Percentiles rank a stretch among this genome's conserved stretches.
phyloP scores from a whole-genome alignment of 2,888 invertebrate species.

The Tenthredo distinguenda region DNA sequence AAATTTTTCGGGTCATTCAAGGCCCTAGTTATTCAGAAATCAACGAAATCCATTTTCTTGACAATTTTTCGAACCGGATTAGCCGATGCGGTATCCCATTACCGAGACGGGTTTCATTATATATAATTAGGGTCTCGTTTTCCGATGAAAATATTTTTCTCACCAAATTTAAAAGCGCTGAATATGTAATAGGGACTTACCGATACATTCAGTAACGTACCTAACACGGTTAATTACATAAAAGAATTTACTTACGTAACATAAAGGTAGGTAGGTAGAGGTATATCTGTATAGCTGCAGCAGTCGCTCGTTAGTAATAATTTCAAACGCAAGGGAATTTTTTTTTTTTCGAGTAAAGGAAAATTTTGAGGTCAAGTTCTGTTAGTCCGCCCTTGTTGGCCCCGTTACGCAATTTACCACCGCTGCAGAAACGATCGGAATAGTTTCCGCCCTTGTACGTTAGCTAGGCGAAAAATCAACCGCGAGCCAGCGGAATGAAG shows the following conservation, averaged over 20 bases:
- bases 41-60: not conserved
- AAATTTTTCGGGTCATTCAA: not conserved
- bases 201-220: not conserved
- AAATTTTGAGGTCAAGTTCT: constrained; percentile 7
- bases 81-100: not conserved
- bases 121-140: not conserved
- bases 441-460: not conserved
- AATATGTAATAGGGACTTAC: not conserved
- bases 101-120: not conserved
- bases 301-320: constrained; percentile 32
- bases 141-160: not conserved
- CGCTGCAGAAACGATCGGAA: not conserved
- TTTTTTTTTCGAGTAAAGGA: not conserved
- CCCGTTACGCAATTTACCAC: not conserved
- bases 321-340: not conserved
- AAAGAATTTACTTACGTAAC: not conserved
- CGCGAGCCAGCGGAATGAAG: not conserved
- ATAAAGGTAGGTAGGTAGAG: not conserved
- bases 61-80: not conserved
- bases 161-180: not conserved
- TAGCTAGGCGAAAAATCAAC: not conserved
- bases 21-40: not conserved
- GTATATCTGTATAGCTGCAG: not conserved
- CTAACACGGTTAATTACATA: constrained; percentile 12
- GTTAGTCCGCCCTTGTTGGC: not conserved